A percentile compares a stretch with the other conserved stretches of the same genome.
Evolutionary conservation across 2,113 vertebrate species (phyloP).

Genomic region (Balaenoptera acutorostrata): DNA sequence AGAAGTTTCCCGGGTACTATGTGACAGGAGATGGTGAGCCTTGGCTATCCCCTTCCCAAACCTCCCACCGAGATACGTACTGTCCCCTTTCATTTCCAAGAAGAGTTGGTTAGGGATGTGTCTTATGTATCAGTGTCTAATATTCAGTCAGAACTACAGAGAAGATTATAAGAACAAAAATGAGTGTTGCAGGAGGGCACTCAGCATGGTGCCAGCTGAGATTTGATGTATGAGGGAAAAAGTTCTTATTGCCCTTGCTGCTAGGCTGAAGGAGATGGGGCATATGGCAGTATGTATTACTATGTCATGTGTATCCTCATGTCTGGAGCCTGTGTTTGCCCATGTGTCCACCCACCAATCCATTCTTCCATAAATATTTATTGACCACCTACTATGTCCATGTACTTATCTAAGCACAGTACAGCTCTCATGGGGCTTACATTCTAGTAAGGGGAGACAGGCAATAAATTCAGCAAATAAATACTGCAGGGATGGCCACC

Average conservation of each 20-base stretch:
- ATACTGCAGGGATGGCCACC: not conserved
- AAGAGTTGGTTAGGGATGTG: not conserved
- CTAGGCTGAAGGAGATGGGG: not conserved
- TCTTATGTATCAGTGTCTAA: not conserved
- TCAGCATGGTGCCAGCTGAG: not conserved
- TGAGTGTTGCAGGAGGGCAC: not conserved
- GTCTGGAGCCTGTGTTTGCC: not conserved
- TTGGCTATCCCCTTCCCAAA: not conserved
- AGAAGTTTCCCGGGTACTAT: conserved; percentile 97
- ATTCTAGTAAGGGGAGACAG: not conserved
- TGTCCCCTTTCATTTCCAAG: conserved; percentile 1
- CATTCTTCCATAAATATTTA: not conserved
- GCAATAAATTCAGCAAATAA: not conserved
- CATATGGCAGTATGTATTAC: not conserved
- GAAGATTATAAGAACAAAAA: not conserved
- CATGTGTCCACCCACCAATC: not conserved
- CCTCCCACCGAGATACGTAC: not conserved
- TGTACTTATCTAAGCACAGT: not conserved
- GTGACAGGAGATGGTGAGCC: conserved; percentile 96
- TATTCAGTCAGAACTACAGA: not conserved
- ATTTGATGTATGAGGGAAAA: not conserved
- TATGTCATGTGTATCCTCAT: not conserved
- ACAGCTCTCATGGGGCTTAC: not conserved
- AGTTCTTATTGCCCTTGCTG: not conserved
- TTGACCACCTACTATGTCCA: not conserved